These are phyloP conservation scores for Protomyctophum bolini DNA, from an alignment of 2,113 vertebrate genomes.

Conservation along the genomic window DNA sequence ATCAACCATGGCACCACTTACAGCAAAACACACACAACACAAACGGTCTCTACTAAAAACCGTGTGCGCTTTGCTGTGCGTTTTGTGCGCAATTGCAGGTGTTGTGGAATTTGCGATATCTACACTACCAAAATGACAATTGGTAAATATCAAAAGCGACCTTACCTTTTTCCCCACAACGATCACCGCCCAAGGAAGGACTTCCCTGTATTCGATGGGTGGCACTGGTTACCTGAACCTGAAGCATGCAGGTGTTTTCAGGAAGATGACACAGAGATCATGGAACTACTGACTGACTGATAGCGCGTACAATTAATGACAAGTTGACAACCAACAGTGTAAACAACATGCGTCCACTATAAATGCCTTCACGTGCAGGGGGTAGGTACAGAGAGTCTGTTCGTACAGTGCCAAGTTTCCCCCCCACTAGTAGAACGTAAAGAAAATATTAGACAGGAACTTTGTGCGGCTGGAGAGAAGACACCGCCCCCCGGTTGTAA, in stretches of 20 bases:
- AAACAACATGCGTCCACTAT: background rate
- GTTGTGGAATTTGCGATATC: no score
- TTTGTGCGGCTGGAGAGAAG: conserved; percentile 43
- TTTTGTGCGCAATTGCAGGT: no score
- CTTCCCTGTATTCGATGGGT: conserved; percentile 65
- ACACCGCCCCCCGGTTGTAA: conserved; percentile 23
- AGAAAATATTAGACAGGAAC: conserved; percentile 47
- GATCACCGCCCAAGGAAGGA: conserved; percentile 45
- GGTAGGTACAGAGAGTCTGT: background rate
- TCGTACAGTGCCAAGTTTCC: no score
- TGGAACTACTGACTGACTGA: background rate
- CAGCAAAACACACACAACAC: no score
- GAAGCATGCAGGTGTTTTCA: conserved; percentile 73
- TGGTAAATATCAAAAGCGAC: conserved; percentile 32
- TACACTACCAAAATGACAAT: background rate
- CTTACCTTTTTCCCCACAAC: conserved; percentile 57
- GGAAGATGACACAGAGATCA: conserved; percentile 52
- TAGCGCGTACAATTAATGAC: background rate
- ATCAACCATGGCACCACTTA: no score
- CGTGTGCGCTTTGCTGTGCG: no score
- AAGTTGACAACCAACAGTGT: background rate
- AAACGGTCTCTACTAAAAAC: no score
- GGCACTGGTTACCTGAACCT: conserved; percentile 75
- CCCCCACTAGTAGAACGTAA: background rate
- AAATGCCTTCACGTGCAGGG: background rate